These are phyloP conservation scores for Musca domestica DNA, from an alignment of 1,140 invertebrate genomes.

Conservation along the genomic window DNA sequence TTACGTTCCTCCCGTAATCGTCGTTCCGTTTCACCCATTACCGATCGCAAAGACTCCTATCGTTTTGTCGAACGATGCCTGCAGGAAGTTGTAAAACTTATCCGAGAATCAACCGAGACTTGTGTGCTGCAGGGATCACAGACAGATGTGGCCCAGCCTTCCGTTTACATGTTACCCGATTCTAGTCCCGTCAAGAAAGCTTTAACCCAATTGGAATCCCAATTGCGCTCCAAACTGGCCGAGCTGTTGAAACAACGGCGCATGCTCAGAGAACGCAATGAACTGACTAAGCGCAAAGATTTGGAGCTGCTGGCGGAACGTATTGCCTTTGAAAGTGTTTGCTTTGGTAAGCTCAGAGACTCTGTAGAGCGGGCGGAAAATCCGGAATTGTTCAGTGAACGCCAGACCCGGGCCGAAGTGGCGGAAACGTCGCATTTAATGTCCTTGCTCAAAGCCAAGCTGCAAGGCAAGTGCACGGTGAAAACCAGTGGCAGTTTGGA, in stretches of 20 bases:
- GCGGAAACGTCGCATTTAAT: constrained; percentile 73
- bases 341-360: constrained; percentile 33
- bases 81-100: constrained; percentile 59
- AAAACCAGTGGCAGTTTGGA: constrained; percentile 34
- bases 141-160: constrained; percentile 41
- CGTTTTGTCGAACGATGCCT: constrained; percentile 61
- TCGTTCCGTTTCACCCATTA: constrained; percentile 60
- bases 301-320: constrained; percentile 71
- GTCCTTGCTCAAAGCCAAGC: constrained; percentile 65
- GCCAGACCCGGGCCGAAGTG: constrained; percentile 55
- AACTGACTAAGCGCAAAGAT: constrained; percentile 65
- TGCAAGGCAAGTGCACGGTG: constrained; percentile 55
- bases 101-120: constrained; percentile 59
- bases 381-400: constrained; percentile 29
- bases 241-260: constrained; percentile 65
- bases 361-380: constrained; percentile 33
- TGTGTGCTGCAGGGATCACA: constrained; percentile 50
- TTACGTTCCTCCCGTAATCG: constrained; percentile 58
- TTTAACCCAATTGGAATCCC: constrained; percentile 64
- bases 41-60: constrained; percentile 61
- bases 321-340: constrained; percentile 69
- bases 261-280: constrained; percentile 60
- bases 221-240: constrained; percentile 64
- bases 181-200: constrained; percentile 57
- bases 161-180: constrained; percentile 32